Evolutionary conservation across 2,797 vertebrate species (phyloP), one percentile per base, ranked within the genome.

Genomic region (Siniperca undulata): DNA sequence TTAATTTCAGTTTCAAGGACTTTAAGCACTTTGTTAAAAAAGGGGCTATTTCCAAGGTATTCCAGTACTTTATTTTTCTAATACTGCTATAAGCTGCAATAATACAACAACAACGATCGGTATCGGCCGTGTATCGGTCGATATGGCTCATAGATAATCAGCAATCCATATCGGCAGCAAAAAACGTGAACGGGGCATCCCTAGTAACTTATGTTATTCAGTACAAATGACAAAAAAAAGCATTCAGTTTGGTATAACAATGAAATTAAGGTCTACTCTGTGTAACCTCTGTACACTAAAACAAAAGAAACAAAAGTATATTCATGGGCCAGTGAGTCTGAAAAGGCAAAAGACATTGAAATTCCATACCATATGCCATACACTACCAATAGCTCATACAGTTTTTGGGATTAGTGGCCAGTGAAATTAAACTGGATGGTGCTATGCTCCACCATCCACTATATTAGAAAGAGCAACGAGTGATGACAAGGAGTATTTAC

Each of bases 401-500:
- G 20, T 44, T 72, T 71, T 48, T 2, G 20, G 53, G 17, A 75
- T 77, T 58, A 64, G 27, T 55, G 36, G 30, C 36, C 7, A 74
- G 66, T 56, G 27, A 78, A 69, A 75, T 66, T 61, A 66, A 79
- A 80, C 59, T 14, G 34, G 14, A 59, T 24, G 56, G 8, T 24
- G 30, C 60, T 65, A 42, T 22, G 53, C 52, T 62, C 38, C 27
- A 46, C 20, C 40, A 6, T 20, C 20, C 65, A 27, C 44, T 56
- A 12, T 44, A 67, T 78, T 53, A 64, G 17, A 42, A 40, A 24
- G 22, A 69, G 61, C 2, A 38, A 64, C 7, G 0, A 67, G 27
- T 10, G 50, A 27, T 81, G 79, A 80, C 81, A 84, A 22, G 61
- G 9, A 56, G 46, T 67, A 80, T 89, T 85, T 85, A 81, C 50